phyloP scores from a whole-genome alignment of 1,140 invertebrate genomes.

The Heliconius nattereri region DNA sequence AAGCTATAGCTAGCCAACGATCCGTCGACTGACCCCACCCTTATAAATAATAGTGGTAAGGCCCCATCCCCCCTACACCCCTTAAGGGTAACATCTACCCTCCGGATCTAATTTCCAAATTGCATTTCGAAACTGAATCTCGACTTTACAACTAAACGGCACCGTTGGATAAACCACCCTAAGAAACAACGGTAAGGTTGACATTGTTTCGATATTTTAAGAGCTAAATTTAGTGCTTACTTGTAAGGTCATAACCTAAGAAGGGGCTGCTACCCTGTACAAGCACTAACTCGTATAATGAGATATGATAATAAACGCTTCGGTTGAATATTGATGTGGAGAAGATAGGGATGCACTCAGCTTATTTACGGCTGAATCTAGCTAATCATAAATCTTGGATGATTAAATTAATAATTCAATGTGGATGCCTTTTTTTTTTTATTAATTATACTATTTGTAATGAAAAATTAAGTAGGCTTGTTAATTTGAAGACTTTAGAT shows the following conservation, averaged over 20 bases:
- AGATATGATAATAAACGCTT: slow-evolving; percentile 81
- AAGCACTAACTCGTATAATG: slow-evolving; percentile 81
- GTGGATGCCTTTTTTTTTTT: background rate
- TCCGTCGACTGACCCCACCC: slow-evolving; percentile 76
- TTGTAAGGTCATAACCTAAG: slow-evolving; percentile 76
- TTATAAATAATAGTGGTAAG: slow-evolving; percentile 80
- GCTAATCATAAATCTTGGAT: slow-evolving; percentile 57
- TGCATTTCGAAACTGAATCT: slow-evolving; percentile 78
- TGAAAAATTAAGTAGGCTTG: no score
- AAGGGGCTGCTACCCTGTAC: slow-evolving; percentile 71
- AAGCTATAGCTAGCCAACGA: slow-evolving; percentile 62
- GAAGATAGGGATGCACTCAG: slow-evolving; percentile 72
- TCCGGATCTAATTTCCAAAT: slow-evolving; percentile 80
- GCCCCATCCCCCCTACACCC: slow-evolving; percentile 66
- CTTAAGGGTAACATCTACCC: slow-evolving; percentile 74
- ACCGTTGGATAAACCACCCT: slow-evolving; percentile 52
- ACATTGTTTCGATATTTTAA: slow-evolving; percentile 49
- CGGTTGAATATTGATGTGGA: slow-evolving; percentile 78
- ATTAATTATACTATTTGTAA: background rate
- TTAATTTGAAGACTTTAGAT: no score
- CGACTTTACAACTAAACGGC: slow-evolving; percentile 65
- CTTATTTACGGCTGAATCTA: slow-evolving; percentile 57
- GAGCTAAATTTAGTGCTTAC: slow-evolving; percentile 66
- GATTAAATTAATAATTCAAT: slow-evolving; percentile 13
- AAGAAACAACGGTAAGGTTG: slow-evolving; percentile 43